A percentile compares a stretch with the other conserved stretches of the same genome.
Evolutionary conservation across 2,888 invertebrate genomes (phyloP).

Genomic region (Melanchra persicariae): DNA sequence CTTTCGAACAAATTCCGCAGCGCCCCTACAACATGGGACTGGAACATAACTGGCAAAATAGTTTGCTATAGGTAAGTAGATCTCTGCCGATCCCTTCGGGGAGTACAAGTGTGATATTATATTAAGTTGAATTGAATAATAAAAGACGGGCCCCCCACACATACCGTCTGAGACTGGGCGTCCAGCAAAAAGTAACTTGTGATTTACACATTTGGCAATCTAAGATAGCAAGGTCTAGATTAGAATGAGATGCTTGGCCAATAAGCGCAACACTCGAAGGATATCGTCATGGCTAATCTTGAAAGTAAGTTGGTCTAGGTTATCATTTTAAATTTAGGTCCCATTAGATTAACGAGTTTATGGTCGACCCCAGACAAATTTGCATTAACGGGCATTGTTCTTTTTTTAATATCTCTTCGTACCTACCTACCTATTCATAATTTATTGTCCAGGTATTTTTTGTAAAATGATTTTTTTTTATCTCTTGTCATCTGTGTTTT

Average conservation of each 20-base stretch:
- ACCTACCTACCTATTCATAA: too few species aligned
- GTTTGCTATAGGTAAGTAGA: background rate
- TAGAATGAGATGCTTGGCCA: conserved; percentile 7
- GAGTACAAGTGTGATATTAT: background rate
- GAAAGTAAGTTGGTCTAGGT: conserved; percentile 13
- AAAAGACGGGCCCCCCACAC: background rate
- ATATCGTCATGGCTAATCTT: conserved; percentile 5
- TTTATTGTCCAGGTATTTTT: too few species aligned
- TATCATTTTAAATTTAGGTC: background rate
- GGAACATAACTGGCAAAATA: too few species aligned
- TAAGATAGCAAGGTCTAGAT: conserved; percentile 1
- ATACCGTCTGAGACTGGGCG: background rate
- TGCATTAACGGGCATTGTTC: too few species aligned
- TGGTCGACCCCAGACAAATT: too few species aligned
- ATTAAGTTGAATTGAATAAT: too few species aligned
- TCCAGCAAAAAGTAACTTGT: background rate
- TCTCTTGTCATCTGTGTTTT: too few species aligned
- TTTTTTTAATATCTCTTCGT: too few species aligned
- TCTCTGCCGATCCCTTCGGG: background rate
- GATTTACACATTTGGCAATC: conserved; percentile 5
- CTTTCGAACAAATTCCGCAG: too few species aligned
- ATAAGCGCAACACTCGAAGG: background rate
- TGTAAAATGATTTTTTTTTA: too few species aligned
- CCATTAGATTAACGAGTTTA: too few species aligned
- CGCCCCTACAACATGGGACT: too few species aligned